These are phyloP conservation scores for Brienomyrus longianalis DNA, from an alignment of 2,113 vertebrate species.

Conservation along the genomic window DNA sequence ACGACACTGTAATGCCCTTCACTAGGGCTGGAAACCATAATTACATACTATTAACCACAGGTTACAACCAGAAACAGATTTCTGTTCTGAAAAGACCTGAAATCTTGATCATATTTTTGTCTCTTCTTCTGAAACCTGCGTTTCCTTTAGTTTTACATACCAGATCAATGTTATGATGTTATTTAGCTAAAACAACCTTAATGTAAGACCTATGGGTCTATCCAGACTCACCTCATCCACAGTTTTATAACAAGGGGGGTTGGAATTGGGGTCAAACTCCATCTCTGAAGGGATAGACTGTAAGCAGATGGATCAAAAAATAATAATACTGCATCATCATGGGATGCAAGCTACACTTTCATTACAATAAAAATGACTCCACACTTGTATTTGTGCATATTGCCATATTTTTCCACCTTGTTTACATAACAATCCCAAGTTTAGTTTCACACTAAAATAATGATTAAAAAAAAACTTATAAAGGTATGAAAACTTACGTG, in stretches of 20 bases:
- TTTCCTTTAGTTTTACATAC: background rate
- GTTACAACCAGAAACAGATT: background rate
- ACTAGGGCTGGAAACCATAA: background rate
- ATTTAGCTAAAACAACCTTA: background rate
- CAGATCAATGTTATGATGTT: background rate
- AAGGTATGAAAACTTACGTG: conserved; percentile 63
- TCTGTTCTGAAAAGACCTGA: background rate
- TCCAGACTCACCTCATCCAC: conserved; percentile 69
- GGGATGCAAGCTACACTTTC: background rate
- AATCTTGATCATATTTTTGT: background rate
- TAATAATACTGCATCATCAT: background rate
- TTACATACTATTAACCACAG: background rate
- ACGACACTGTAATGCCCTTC: background rate
- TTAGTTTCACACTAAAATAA: background rate
- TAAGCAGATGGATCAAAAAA: conserved; percentile 23
- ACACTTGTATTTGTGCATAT: background rate
- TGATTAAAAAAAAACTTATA: background rate
- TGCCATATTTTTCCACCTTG: background rate
- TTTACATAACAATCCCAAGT: background rate
- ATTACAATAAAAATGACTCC: background rate
- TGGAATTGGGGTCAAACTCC: conserved; percentile 90
- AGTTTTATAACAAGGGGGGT: conserved; percentile 87
- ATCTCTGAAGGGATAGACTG: conserved; percentile 90
- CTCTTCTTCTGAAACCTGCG: background rate
- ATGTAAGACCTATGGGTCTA: background rate